Conservation (phyloP, 2,888 invertebrate species). For the Lomographa bimaculata region DNA sequence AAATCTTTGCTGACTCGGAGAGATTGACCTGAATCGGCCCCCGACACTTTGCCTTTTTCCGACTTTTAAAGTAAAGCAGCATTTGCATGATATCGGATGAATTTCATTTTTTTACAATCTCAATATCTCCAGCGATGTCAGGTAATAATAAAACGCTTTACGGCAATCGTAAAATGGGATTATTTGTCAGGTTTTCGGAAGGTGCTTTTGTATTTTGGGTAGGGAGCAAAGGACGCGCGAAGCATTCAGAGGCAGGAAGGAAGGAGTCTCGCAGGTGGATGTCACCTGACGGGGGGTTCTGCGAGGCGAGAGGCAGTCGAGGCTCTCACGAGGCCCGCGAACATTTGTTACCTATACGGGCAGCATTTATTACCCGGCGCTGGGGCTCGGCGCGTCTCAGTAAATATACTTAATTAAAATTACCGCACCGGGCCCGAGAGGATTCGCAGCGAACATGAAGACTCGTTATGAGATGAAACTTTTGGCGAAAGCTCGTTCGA, state of each 20-base stretch:
- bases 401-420: slow-evolving; percentile 80
- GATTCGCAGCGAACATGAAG: slow-evolving; percentile 56
- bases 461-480: slow-evolving; percentile 58
- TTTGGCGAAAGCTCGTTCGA: slow-evolving; percentile 42
- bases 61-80: slow-evolving; percentile 25
- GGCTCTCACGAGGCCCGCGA: slow-evolving; percentile 37
- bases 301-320: slow-evolving; percentile 29
- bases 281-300: slow-evolving; percentile 51
- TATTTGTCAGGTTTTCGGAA: slow-evolving; percentile 38
- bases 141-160: slow-evolving; percentile 33
- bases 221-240: slow-evolving; percentile 37
- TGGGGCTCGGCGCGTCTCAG: slow-evolving; percentile 54
- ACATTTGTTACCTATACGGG: slow-evolving; percentile 73
- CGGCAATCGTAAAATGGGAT: slow-evolving; percentile 33
- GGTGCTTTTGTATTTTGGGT: slow-evolving; percentile 39
- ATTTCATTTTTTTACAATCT: slow-evolving; percentile 21
- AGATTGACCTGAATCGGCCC: slow-evolving; percentile 54
- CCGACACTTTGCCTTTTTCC: slow-evolving; percentile 35
- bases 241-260: slow-evolving; percentile 56
- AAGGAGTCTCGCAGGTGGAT: slow-evolving; percentile 60
- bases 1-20: slow-evolving; percentile 57
- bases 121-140: slow-evolving; percentile 14
- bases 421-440: slow-evolving; percentile 64
- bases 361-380: slow-evolving; percentile 66
- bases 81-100: slow-evolving; percentile 1